A percentile compares a stretch with the other conserved stretches of the same genome.
Conservation (phyloP, 2,113 vertebrate species). For the Platichthys stellatus region DNA sequence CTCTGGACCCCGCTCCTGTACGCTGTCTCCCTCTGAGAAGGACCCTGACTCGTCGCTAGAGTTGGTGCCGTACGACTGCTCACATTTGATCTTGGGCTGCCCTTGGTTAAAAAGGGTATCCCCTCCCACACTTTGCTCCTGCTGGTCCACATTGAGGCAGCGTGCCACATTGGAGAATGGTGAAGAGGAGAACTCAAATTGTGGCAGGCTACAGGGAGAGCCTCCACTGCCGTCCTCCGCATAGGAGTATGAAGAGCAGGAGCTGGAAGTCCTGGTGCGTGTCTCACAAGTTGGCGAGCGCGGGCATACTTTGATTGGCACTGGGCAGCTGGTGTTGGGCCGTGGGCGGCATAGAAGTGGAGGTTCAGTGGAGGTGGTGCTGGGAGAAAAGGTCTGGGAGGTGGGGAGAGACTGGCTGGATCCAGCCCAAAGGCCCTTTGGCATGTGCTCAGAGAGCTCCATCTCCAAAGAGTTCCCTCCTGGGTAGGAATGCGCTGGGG, state of each 20-base stretch:
- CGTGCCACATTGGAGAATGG: constrained; percentile 94
- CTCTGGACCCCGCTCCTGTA: constrained; percentile 95
- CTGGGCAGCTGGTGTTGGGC: constrained; percentile 98
- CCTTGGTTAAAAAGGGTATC: constrained; percentile 89
- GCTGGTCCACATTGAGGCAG: constrained; percentile 90
- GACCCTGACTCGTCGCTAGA: constrained; percentile 99
- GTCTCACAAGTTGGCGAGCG: constrained; percentile 96
- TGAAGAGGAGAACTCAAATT: constrained; percentile 97
- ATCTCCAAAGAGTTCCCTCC: constrained; percentile 93
- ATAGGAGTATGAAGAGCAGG: constrained; percentile 97
- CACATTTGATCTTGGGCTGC: constrained; percentile 98
- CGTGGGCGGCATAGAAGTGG: constrained; percentile 88
- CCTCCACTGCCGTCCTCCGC: constrained; percentile 96
- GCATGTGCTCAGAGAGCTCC: constrained; percentile 92
- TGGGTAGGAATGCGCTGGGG: constrained; percentile 92
- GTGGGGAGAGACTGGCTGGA: constrained; percentile 93
- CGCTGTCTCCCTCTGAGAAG: constrained; percentile 99
- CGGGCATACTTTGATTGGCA: constrained; percentile 99
- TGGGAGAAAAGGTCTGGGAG: constrained; percentile 90
- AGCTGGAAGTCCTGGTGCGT: constrained; percentile 97
- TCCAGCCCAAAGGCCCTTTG: constrained; percentile 93
- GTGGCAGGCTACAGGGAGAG: constrained; percentile 96
- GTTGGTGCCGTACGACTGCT: constrained; percentile 99
- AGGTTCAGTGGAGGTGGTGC: constrained; percentile 83
- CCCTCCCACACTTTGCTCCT: constrained; percentile 88